Conservation (phyloP, 2,888 invertebrate species). For the Drosophila yooni region DNA sequence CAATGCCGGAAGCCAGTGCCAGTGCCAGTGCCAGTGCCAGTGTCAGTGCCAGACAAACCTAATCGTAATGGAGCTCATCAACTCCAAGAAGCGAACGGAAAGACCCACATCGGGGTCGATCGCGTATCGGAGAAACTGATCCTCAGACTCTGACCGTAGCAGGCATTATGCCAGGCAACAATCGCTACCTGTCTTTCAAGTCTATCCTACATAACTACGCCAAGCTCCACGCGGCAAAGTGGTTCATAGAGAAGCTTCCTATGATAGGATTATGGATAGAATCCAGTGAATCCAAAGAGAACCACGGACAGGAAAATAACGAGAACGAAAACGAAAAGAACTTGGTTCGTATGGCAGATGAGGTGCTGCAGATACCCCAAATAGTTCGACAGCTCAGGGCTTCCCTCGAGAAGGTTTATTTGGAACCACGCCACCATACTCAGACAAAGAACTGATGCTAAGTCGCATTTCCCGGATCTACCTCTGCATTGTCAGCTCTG, state of each 20-base stretch:
- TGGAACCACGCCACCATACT: slow-evolving; percentile 61
- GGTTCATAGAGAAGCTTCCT: no score
- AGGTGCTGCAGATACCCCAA: slow-evolving; percentile 60
- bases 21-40: slow-evolving; percentile 6
- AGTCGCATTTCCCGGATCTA: slow-evolving; percentile 67
- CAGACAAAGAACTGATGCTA: slow-evolving; percentile 62
- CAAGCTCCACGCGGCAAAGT: no score
- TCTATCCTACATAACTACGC: no score
- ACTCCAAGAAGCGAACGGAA: slow-evolving; percentile 20
- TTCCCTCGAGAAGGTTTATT: slow-evolving; percentile 62
- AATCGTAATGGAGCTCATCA: slow-evolving; percentile 56
- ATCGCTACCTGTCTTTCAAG: no score
- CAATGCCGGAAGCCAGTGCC: not conserved
- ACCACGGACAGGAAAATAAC: no score
- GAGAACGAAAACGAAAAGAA: no score
- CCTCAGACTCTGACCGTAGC: no score
- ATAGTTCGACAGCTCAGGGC: slow-evolving; percentile 57
- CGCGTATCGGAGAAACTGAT: slow-evolving; percentile 33
- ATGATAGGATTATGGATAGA: no score
- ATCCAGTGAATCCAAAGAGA: no score
- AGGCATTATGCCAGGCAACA: no score
- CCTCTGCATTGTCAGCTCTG: slow-evolving; percentile 64
- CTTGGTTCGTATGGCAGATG: slow-evolving; percentile 56
- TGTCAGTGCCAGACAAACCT: no score
- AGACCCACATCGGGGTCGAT: slow-evolving; percentile 42